phyloP scores from a whole-genome alignment of 1,140 invertebrate genomes.

The Cephus cinctus region DNA sequence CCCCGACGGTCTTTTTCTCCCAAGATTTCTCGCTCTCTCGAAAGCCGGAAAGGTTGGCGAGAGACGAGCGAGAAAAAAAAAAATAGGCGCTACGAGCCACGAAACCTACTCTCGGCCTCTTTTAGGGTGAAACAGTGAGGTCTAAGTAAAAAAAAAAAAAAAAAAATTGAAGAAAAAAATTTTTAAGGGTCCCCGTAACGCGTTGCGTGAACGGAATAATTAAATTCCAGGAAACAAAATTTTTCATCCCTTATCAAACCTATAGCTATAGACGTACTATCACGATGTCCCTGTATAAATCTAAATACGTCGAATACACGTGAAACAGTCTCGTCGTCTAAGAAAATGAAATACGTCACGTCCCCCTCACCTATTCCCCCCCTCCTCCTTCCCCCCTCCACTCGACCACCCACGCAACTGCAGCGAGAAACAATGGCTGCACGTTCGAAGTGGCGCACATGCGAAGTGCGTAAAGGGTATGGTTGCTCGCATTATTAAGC shows the following conservation, averaged over 20 bases:
- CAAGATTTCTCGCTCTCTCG: background rate
- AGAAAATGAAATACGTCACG: background rate
- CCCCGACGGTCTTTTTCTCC: slow-evolving; percentile 6
- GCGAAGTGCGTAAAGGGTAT: too few species aligned
- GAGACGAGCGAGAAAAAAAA: too few species aligned
- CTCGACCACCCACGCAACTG: too few species aligned
- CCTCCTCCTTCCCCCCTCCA: background rate
- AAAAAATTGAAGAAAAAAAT: background rate
- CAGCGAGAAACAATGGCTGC: background rate
- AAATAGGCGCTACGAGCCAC: too few species aligned
- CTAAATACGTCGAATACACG: too few species aligned
- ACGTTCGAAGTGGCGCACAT: too few species aligned
- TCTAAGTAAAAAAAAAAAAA: background rate
- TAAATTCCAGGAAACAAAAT: background rate
- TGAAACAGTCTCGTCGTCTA: too few species aligned
- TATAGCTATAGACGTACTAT: slow-evolving; percentile 1
- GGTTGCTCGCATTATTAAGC: slow-evolving; percentile 51
- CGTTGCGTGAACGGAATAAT: slow-evolving; percentile 1
- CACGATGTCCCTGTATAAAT: background rate
- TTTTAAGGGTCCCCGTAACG: slow-evolving; percentile 10
- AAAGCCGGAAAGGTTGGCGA: too few species aligned
- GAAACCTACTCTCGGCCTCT: too few species aligned
- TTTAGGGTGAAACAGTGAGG: too few species aligned
- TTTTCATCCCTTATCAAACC: slow-evolving; percentile 8
- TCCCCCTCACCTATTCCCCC: background rate